Conservation (phyloP, 2,113 vertebrate genomes). For the Balaenoptera acutorostrata region DNA sequence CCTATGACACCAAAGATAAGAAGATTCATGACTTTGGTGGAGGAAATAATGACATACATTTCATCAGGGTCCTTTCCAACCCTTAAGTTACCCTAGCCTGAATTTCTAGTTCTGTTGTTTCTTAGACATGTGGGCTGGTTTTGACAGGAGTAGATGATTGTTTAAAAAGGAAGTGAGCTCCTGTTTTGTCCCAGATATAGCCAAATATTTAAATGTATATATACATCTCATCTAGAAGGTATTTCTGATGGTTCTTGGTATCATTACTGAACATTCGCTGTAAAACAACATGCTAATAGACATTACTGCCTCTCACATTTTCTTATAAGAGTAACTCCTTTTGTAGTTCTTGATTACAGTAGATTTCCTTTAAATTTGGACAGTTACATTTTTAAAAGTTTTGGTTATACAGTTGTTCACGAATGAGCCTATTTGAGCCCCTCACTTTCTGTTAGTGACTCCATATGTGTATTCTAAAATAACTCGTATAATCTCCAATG, state of each 20-base stretch:
- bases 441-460: not conserved
- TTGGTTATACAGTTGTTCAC: not conserved
- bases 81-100: not conserved
- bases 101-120: conserved; percentile 39
- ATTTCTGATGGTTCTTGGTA: conserved; percentile 14
- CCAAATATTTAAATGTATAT: conserved; percentile 13
- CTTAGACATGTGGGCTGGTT: not conserved
- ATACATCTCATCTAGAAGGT: not conserved
- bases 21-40: not conserved
- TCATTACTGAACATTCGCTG: not conserved
- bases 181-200: not conserved
- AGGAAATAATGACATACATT: not conserved
- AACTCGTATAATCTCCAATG: not conserved
- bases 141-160: not conserved
- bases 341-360: not conserved
- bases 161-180: not conserved
- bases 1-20: not conserved
- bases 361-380: not conserved
- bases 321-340: not conserved
- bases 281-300: not conserved
- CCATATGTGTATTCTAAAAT: not conserved
- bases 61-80: not conserved
- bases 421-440: not conserved
- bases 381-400: not conserved
- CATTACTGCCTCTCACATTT: not conserved